Evolutionary conservation across 2,888 invertebrate species (phyloP), one percentile per base, ranked within the genome.

Genomic region (Cantharis rufa): DNA sequence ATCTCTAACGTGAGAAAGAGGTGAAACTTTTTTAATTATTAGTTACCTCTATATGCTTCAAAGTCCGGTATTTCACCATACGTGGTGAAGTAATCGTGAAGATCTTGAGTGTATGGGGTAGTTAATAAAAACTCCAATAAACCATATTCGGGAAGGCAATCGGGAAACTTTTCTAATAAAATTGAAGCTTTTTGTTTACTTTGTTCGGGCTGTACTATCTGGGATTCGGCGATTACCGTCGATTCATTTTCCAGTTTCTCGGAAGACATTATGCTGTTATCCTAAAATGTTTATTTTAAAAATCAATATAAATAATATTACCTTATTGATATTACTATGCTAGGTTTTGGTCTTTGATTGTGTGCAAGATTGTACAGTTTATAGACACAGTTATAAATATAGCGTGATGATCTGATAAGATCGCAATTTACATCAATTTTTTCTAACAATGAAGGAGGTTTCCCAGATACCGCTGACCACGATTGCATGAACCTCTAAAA

Each of bases 401-500:
- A 78, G 18, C 71, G 70, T 9, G 63, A 71, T 15, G 79, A 76
- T 73, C 77, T 75, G 66, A 73, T 48, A 1, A 81, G 27, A 71
- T 83, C 81, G 3, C 61, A 61, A 13, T 76, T 71, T 10, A 87
- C 32, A 76, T 90, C 87, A 78, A 90, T 83, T 61, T 86, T 88
- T 63, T 89, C 89, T n/a, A 90, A 85, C 63, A 90, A 86, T 0
- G 89, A 88, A 1, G 90, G 89, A 0, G 90, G 90, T 7, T 87
- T 86, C 0, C 89, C 90, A 48, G 75, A 71, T 62, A 82, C 69
- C 24, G 77, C 70, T 15, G 74, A 62, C 82, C 82, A 83, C 63
- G 79, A 79, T 63, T 79, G 78, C 15, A 82, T 69, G 74, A 82
- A 79, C 75, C 82, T 73, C 82, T 82, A 18, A 28, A 80, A 48